These are phyloP conservation scores for Thereva nobilitata DNA, from an alignment of 2,888 invertebrate genomes.

Conservation along the genomic window DNA sequence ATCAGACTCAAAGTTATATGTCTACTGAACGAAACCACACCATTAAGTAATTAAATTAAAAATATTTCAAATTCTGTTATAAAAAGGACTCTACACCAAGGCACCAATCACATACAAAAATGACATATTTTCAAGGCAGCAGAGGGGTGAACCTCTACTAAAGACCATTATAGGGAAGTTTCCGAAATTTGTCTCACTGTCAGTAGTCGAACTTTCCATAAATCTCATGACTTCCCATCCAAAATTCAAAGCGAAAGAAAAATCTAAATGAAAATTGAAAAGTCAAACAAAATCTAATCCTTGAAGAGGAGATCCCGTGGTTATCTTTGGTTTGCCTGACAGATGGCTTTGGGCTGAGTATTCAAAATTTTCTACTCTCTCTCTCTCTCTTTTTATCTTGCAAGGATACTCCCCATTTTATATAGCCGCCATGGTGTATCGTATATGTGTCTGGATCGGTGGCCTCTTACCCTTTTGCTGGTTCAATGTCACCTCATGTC, in stretches of 20 bases:
- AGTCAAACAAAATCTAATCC: conserved; percentile 20
- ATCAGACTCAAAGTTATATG: no score
- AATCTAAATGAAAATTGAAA: conserved; percentile 24
- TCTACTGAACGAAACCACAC: no score
- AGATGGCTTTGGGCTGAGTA: background rate
- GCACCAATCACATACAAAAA: no score
- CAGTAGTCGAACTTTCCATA: no score
- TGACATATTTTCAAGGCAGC: no score
- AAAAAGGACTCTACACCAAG: no score
- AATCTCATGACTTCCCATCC: no score
- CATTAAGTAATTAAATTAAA: no score
- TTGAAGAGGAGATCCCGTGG: conserved; percentile 2
- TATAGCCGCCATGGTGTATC: background rate
- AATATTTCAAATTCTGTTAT: no score
- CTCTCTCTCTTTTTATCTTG: conserved; percentile 6
- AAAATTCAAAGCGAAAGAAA: conserved; percentile 16
- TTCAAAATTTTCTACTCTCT: background rate
- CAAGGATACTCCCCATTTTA: background rate
- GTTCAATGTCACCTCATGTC: conserved; percentile 22
- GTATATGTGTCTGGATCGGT: conserved; percentile 2
- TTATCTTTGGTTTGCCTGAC: conserved; percentile 17
- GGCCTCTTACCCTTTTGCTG: conserved; percentile 2
- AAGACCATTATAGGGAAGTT: no score
- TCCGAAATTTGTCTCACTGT: no score
- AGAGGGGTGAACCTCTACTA: no score